These are phyloP conservation scores for Drosophila yakuba DNA, from an alignment of 1,140 invertebrate species.

Conservation along the genomic window DNA sequence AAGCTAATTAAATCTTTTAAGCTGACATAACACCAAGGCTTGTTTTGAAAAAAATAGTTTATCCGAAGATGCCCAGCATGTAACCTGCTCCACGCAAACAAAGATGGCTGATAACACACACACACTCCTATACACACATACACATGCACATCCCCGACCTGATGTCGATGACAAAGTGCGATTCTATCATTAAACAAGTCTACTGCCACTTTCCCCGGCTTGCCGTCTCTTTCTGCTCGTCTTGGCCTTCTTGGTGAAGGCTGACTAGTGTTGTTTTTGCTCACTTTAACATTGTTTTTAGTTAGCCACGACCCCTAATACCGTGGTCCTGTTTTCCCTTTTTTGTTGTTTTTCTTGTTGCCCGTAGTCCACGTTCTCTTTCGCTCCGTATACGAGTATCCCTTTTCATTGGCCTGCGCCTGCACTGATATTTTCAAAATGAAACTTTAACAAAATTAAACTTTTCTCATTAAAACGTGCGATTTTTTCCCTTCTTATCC, in stretches of 20 bases:
- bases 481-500: slow-evolving; percentile 60
- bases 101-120: slow-evolving; percentile 2
- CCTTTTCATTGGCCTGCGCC: slow-evolving; percentile 29
- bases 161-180: slow-evolving; percentile 61
- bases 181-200: slow-evolving; percentile 81
- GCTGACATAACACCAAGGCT: not conserved
- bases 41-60: not conserved
- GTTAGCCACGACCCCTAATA: slow-evolving; percentile 43
- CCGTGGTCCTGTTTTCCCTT: slow-evolving; percentile 26
- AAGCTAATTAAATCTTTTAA: not conserved
- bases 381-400: not conserved
- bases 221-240: slow-evolving; percentile 12
- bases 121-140: not conserved
- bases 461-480: slow-evolving; percentile 85
- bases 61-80: not conserved
- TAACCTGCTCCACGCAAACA: not conserved
- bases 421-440: slow-evolving; percentile 81
- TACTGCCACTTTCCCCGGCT: slow-evolving; percentile 21
- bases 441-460: slow-evolving; percentile 85
- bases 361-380: not conserved
- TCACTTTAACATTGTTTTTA: slow-evolving; percentile 73
- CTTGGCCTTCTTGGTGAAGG: slow-evolving; percentile 8
- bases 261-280: slow-evolving; percentile 54
- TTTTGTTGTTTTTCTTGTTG: slow-evolving; percentile 8
- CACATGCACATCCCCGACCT: not conserved